phyloP scores from a whole-genome alignment of 2,113 vertebrate species.

The Equus przewalskii region DNA sequence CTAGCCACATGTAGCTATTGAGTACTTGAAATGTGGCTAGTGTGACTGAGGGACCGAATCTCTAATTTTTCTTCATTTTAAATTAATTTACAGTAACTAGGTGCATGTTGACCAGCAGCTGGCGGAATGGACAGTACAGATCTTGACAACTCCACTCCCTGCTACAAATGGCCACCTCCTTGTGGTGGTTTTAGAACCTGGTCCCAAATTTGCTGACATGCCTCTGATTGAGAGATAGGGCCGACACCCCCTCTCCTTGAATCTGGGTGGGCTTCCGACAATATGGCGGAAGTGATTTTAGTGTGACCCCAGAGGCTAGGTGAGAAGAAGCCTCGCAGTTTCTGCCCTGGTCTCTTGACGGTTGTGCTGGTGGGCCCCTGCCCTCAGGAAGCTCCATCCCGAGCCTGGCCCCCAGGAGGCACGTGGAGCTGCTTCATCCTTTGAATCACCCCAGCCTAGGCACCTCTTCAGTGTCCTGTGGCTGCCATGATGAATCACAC shows the following conservation, averaged over 20 bases:
- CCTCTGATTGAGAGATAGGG: not conserved
- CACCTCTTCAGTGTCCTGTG: not conserved
- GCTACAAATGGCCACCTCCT: not conserved
- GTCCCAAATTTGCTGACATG: not conserved
- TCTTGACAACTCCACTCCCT: not conserved
- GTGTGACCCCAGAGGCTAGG: not conserved
- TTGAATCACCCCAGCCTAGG: not conserved
- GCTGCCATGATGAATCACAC: not conserved
- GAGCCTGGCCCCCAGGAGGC: not conserved
- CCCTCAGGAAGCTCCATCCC: not conserved
- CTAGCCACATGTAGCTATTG: not conserved
- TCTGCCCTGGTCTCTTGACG: not conserved
- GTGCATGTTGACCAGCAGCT: not conserved
- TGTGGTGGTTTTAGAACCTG: not conserved
- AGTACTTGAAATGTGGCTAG: not conserved
- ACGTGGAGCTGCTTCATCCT: not conserved
- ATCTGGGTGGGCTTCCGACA: not conserved
- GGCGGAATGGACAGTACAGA: too few relatives aligned
- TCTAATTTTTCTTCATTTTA: not conserved
- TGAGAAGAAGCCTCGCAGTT: not conserved
- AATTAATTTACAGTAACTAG: not conserved
- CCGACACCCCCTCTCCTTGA: not conserved
- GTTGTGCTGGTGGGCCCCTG: not conserved
- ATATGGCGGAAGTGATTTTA: not conserved
- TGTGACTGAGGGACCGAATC: not conserved